These are phyloP conservation scores for Rhysida immarginata DNA, from an alignment of 1,140 invertebrate species.

Conservation along the genomic window DNA sequence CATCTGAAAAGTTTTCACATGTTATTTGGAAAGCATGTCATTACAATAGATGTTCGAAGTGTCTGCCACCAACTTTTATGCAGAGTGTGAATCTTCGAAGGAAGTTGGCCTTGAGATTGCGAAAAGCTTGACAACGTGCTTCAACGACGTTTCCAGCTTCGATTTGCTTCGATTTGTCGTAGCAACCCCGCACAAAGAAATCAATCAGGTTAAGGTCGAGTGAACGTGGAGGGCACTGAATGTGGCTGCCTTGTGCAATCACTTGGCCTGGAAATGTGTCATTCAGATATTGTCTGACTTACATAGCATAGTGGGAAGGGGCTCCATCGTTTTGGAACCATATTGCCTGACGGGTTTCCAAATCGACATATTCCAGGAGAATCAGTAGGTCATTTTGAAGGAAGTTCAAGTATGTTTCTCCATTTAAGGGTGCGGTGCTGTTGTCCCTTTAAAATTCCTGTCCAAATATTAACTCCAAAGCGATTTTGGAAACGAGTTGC, in stretches of 20 bases:
- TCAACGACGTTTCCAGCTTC: background rate
- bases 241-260: too few species aligned
- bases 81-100: background rate
- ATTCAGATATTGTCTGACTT: too few species aligned
- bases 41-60: background rate
- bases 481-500: background rate
- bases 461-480: background rate
- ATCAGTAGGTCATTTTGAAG: background rate
- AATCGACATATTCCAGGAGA: background rate
- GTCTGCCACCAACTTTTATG: background rate
- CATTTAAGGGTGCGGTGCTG: background rate
- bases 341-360: background rate
- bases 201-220: background rate
- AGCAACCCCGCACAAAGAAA: background rate
- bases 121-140: background rate
- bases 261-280: too few species aligned
- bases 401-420: background rate
- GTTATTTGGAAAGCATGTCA: too few species aligned
- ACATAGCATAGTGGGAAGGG: too few species aligned
- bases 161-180: background rate
- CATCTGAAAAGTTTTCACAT: too few species aligned
- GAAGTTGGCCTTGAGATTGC: background rate
- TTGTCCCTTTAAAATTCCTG: background rate
- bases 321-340: background rate
- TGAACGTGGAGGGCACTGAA: background rate